Conservation (phyloP, 2,888 invertebrate genomes). For the Drosophila austrosaltans region DNA sequence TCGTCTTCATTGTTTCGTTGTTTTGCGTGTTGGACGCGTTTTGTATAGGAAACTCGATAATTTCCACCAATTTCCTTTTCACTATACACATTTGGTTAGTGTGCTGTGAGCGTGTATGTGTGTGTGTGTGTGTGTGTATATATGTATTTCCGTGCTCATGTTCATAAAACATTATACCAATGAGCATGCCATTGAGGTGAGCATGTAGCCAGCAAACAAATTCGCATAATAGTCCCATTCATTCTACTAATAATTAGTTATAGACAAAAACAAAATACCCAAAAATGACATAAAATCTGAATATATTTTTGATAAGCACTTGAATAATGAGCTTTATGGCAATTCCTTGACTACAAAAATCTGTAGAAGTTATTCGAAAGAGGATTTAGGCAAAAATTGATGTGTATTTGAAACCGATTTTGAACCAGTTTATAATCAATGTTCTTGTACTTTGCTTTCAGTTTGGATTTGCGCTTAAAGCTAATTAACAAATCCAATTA, state of each 20-base stretch:
- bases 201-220: constrained; percentile 60
- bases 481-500: constrained; percentile 78
- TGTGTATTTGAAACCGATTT: no score
- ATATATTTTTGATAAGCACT: not conserved
- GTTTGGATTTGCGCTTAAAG: constrained; percentile 54
- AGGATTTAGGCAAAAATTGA: no score
- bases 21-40: constrained; percentile 74
- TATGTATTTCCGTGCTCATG: constrained; percentile 28
- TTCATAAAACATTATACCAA: constrained; percentile 68
- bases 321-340: no score
- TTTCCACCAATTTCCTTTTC: constrained; percentile 77
- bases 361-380: no score
- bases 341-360: no score
- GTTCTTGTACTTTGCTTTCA: not conserved
- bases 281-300: not conserved
- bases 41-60: constrained; percentile 78
- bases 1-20: constrained; percentile 33
- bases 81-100: constrained; percentile 26
- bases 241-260: not conserved
- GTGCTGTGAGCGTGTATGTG: constrained; percentile 23
- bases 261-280: not conserved
- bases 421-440: no score
- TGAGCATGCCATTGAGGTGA: constrained; percentile 63
- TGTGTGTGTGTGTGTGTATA: constrained; percentile 9
- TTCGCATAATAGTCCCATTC: constrained; percentile 3